phyloP scores from a whole-genome alignment of 1,140 invertebrate species.

The Drosophila teissieri region DNA sequence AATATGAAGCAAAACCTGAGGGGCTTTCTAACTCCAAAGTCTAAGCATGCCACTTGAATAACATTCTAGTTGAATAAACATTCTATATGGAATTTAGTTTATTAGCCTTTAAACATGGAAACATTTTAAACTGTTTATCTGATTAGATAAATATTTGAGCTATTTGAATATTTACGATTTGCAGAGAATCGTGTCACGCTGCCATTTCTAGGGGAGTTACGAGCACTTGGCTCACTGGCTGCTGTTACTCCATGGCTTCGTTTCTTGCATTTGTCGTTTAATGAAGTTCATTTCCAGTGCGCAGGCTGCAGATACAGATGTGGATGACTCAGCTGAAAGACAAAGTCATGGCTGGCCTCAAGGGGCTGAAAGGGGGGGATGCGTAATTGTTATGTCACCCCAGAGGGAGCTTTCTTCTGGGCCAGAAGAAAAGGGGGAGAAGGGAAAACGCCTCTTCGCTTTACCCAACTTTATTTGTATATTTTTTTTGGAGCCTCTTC shows the following conservation, averaged over 20 bases:
- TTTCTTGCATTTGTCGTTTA: constrained; percentile 55
- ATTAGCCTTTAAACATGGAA: too few species aligned
- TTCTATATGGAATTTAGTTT: too few species aligned
- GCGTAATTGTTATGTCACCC: constrained; percentile 54
- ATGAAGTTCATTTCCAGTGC: constrained; percentile 64
- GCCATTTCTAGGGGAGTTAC: constrained; percentile 10
- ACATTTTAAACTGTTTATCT: too few species aligned
- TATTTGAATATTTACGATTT: neutral
- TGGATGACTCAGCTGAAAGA: constrained; percentile 35
- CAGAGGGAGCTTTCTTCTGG: constrained; percentile 15
- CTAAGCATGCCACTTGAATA: too few species aligned
- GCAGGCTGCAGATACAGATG: constrained; percentile 6
- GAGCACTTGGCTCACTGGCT: constrained; percentile 23
- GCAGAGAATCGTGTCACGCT: constrained; percentile 6
- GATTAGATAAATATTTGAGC: too few species aligned
- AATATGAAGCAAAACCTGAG: neutral
- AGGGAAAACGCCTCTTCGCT: constrained; percentile 38
- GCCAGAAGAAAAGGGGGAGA: neutral
- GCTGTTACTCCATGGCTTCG: constrained; percentile 23
- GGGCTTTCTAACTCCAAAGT: too few species aligned
- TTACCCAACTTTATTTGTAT: constrained; percentile 15
- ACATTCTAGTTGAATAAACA: too few species aligned
- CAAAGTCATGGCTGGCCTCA: constrained; percentile 2
- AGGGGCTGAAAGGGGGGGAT: neutral
- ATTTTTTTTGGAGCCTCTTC: constrained; percentile 20